These are phyloP conservation scores for Capitulum mitella DNA, from an alignment of 2,888 invertebrate genomes.

Conservation along the genomic window DNA sequence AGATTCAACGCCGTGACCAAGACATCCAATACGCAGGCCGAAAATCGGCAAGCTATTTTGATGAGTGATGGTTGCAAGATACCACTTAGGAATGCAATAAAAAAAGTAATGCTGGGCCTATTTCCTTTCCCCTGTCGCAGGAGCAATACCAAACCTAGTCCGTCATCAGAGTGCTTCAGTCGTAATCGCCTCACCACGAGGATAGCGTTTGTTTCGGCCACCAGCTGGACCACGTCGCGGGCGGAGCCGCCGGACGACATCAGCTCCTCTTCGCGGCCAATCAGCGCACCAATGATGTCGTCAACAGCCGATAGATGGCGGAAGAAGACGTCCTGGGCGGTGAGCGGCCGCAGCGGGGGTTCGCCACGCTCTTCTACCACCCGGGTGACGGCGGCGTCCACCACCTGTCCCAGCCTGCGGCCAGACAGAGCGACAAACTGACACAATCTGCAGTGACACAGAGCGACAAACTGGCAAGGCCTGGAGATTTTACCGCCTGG, in stretches of 20 bases:
- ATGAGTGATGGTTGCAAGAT: too few species aligned
- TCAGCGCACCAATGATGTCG: slow-evolving; percentile 56
- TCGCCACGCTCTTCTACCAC: slow-evolving; percentile 45
- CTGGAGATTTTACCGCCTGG: neutral
- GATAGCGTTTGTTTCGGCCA: neutral
- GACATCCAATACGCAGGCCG: too few species aligned
- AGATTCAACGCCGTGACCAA: too few species aligned
- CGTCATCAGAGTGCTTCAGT: too few species aligned
- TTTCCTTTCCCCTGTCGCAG: too few species aligned
- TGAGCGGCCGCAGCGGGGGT: slow-evolving; percentile 49
- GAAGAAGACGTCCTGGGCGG: slow-evolving; percentile 66
- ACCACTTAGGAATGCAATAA: too few species aligned
- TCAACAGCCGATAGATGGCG: slow-evolving; percentile 59
- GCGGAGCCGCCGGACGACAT: slow-evolving; percentile 44
- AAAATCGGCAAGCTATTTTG: too few species aligned
- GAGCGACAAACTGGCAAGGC: too few species aligned
- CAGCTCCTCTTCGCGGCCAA: slow-evolving; percentile 55
- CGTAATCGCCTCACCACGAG: slow-evolving; percentile 8
- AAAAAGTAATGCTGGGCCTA: too few species aligned
- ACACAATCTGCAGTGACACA: too few species aligned
- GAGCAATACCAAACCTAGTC: too few species aligned
- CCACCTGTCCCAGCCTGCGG: slow-evolving; percentile 41
- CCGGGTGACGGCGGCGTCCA: slow-evolving; percentile 54
- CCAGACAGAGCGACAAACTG: too few species aligned
- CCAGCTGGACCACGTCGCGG: neutral